These are phyloP conservation scores for Erpobdella octoculata DNA, from an alignment of 2,888 invertebrate genomes.

Conservation along the genomic window DNA sequence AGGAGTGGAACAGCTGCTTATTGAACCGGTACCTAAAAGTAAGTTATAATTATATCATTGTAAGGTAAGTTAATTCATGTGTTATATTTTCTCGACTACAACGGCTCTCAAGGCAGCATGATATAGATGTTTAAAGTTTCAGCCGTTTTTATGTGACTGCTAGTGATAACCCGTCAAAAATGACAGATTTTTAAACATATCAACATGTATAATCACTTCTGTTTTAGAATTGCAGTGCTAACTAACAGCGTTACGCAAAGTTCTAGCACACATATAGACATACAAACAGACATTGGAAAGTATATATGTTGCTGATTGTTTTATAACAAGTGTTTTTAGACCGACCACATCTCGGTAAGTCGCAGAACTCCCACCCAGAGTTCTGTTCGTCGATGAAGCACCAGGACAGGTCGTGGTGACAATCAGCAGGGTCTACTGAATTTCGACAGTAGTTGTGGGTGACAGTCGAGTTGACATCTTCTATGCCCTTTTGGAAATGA, in stretches of 20 bases:
- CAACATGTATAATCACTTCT: too few relatives aligned
- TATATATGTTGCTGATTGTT: background rate
- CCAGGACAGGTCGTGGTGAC: background rate
- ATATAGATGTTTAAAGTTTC: background rate
- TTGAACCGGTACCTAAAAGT: background rate
- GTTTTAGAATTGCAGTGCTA: too few relatives aligned
- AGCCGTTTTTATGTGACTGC: background rate
- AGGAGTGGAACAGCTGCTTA: constrained; percentile 3
- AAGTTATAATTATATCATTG: too few relatives aligned
- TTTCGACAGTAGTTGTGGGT: constrained; percentile 14
- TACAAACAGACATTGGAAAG: background rate
- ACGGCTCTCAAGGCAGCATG: too few relatives aligned
- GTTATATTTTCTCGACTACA: too few relatives aligned
- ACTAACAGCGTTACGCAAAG: too few relatives aligned
- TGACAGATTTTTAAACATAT: too few relatives aligned
- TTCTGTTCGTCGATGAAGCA: background rate
- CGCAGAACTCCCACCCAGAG: background rate
- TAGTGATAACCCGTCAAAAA: too few relatives aligned
- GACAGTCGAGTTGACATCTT: constrained; percentile 6
- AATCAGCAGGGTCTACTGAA: constrained; percentile 7
- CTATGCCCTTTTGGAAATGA: too few relatives aligned
- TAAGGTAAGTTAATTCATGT: too few relatives aligned
- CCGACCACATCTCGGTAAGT: constrained; percentile 4
- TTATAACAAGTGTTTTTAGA: background rate
- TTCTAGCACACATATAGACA: too few relatives aligned